phyloP scores from a whole-genome alignment of 1,140 invertebrate species.

The Penaeus vannamei region DNA sequence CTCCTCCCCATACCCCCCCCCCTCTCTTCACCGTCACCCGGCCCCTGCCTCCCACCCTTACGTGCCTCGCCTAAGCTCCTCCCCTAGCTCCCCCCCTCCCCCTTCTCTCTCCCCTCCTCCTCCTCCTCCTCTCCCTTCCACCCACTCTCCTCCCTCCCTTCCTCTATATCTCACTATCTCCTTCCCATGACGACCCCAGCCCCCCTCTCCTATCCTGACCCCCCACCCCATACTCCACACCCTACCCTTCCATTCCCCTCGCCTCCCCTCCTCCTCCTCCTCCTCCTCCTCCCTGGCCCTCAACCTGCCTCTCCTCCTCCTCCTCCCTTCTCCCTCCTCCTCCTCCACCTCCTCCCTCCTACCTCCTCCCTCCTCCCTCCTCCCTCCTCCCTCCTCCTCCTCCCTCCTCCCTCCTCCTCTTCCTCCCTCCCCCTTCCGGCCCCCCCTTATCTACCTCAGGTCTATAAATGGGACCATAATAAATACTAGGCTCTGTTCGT shows the following conservation, averaged over 20 bases:
- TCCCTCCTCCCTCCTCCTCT: background rate
- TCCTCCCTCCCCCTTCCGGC: background rate
- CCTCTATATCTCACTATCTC: background rate
- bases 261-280: background rate
- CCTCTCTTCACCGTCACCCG: background rate
- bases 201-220: background rate
- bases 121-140: background rate
- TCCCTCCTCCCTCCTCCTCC: background rate
- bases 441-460: background rate
- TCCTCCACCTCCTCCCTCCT: background rate
- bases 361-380: background rate
- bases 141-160: background rate
- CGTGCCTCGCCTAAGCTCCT: background rate
- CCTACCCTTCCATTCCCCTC: background rate
- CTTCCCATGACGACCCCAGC: background rate
- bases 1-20: background rate
- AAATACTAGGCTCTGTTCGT: conserved; percentile 35
- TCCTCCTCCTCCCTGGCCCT: background rate
- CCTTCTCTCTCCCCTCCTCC: background rate
- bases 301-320: background rate
- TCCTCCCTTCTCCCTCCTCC: background rate
- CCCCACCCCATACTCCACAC: background rate
- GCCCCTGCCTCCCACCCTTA: background rate
- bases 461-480: conserved; percentile 54
- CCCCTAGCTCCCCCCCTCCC: background rate